Evolutionary conservation across 2,797 vertebrate species (phyloP).

Genomic region (Pangasius mekongensis): DNA sequence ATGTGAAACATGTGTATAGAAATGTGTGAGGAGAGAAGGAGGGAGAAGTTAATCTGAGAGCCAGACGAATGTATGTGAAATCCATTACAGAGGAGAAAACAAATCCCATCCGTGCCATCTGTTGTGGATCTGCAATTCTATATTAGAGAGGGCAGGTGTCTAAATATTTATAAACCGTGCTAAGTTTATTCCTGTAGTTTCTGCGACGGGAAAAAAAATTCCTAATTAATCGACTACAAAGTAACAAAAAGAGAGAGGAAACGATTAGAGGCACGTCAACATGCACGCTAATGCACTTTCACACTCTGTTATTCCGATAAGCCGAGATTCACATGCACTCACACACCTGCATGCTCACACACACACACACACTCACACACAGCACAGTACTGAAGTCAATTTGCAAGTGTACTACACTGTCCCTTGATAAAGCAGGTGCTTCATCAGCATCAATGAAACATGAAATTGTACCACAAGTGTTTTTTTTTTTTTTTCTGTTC

Average conservation of each 20-base stretch:
- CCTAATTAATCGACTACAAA: slow-evolving; percentile 75
- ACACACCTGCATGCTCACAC: slow-evolving; percentile 38
- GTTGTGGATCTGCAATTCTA: slow-evolving; percentile 65
- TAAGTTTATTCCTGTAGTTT: slow-evolving; percentile 73
- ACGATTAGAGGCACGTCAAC: slow-evolving; percentile 48
- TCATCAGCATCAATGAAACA: slow-evolving; percentile 55
- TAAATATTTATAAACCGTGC: slow-evolving; percentile 78
- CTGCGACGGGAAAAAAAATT: slow-evolving; percentile 55
- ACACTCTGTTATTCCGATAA: slow-evolving; percentile 58
- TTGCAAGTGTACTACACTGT: slow-evolving; percentile 65
- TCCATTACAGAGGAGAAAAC: slow-evolving; percentile 69
- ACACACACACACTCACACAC: slow-evolving; percentile 34
- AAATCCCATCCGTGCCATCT: slow-evolving; percentile 67
- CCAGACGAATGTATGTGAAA: slow-evolving; percentile 70
- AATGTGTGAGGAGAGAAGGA: slow-evolving; percentile 15
- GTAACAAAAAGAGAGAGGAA: slow-evolving; percentile 68
- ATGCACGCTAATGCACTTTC: neutral
- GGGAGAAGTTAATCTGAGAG: neutral
- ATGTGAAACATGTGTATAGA: slow-evolving; percentile 31
- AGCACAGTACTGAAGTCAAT: slow-evolving; percentile 41
- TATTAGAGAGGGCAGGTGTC: slow-evolving; percentile 79
- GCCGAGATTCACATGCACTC: neutral
- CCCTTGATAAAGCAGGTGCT: slow-evolving; percentile 67
- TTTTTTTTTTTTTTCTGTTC: slow-evolving; percentile 40
- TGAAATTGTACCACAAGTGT: slow-evolving; percentile 48